Evolutionary conservation across 2,797 vertebrate species (phyloP), one percentile per base, ranked within the genome.

Genomic region (Parauchenoglanis punctatus): DNA sequence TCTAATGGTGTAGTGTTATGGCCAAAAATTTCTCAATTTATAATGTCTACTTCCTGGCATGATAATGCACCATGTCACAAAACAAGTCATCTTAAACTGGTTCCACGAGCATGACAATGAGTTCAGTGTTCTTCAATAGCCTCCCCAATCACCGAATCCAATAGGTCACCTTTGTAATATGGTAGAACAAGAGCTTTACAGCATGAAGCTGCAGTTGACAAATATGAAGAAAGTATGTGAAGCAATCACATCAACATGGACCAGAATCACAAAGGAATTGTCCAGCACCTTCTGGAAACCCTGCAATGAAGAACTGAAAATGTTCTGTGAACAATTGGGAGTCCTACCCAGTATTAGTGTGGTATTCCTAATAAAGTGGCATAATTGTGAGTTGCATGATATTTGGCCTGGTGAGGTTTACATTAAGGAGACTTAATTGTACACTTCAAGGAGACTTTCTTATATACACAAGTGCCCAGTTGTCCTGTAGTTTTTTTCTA

Each of bases 261-360:
- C 8, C 20, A 44, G 8, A 44, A 73, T 46, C 70, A 44, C 40
- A 25, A 72, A 73, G 35, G 35, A 23, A 46, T 67, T 73, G 46
- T 73, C 40, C 73, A 76, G 20, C n/a, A 54, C n/a, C 25, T 54
- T 77, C 20, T 73, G 70, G 70, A 73, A 46, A 46, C 70, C 72
- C 23, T 46, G 40, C 11, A 23, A 31, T 31, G 2, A 77, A 77
- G n/a, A 77, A 54, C n/a, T 77, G 13, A 18, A 77, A 8, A 31
- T 54, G 49, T 54, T 77, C 49, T 54, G 13, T 54, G n/a, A 28
- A 20, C 20, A 68, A 35, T 6, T 68, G 12, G 65, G 28, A 68
- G 13, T 72, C 18, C 35, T 72, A 46, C 20, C 18, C 70, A 52
- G 15, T 54, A 28, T 76, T 15, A 52, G 4, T 76, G 6, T 25